These are phyloP conservation scores for Nudaria mundana DNA, from an alignment of 2,888 invertebrate genomes.

Conservation along the genomic window DNA sequence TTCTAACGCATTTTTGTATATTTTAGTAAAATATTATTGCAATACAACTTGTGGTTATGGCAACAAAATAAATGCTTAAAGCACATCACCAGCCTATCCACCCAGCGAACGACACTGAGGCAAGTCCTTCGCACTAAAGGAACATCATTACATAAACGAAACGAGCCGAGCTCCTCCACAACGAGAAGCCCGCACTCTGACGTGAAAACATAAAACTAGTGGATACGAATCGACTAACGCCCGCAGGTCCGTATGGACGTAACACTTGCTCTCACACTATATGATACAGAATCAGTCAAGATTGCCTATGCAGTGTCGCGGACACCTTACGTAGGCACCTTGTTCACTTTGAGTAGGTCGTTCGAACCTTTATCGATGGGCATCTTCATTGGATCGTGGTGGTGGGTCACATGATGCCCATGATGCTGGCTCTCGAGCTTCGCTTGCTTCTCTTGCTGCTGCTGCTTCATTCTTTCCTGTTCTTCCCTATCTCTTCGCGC, in stretches of 20 bases:
- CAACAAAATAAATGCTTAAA: conserved; percentile 82
- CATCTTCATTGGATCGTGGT: conserved; percentile 87
- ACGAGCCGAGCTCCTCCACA: conserved; percentile 61
- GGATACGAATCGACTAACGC: conserved; percentile 76
- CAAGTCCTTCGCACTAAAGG: conserved; percentile 77
- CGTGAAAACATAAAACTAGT: conserved; percentile 74
- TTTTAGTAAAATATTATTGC: conserved; percentile 81
- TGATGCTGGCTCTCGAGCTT: conserved; percentile 88
- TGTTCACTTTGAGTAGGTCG: conserved; percentile 89
- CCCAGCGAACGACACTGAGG: conserved; percentile 70
- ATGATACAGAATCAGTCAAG: conserved; percentile 80
- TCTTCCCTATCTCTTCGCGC: conserved; percentile 94
- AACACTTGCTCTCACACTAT: conserved; percentile 79
- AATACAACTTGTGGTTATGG: conserved; percentile 80
- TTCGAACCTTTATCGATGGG: conserved; percentile 87
- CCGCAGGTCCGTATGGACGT: conserved; percentile 69
- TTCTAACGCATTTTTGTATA: conserved; percentile 73
- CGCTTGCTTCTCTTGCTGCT: conserved; percentile 93
- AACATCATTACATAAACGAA: conserved; percentile 71
- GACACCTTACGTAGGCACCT: conserved; percentile 87
- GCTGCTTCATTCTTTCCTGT: conserved; percentile 94
- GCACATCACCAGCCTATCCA: conserved; percentile 79
- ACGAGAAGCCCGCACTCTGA: conserved; percentile 62
- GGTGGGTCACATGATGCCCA: conserved; percentile 86
- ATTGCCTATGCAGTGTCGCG: conserved; percentile 56